Percentiles rank a stretch among this genome's conserved stretches.
These are phyloP conservation scores for Platorchestia sp. DNA, from an alignment of 1,140 invertebrate genomes.

Conservation along the genomic window DNA sequence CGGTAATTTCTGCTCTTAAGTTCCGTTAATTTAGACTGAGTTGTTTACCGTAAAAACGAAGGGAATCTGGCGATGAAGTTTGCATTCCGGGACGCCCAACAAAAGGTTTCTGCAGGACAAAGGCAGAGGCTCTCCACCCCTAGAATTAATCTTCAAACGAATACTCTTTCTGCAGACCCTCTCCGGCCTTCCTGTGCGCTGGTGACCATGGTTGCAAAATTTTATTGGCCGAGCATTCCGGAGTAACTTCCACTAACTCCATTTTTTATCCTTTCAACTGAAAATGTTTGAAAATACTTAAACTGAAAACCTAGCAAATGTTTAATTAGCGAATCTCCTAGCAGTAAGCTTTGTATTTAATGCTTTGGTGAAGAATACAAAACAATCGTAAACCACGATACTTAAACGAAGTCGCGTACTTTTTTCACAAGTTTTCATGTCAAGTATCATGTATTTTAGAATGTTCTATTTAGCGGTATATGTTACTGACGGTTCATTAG, in stretches of 20 bases:
- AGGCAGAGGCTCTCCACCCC: background rate
- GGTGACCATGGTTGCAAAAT: background rate
- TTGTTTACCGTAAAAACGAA: background rate
- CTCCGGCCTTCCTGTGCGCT: too few species aligned
- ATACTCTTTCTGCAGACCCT: background rate
- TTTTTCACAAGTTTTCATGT: too few species aligned
- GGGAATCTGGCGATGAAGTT: background rate
- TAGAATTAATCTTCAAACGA: background rate
- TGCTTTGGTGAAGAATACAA: background rate
- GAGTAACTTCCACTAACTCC: background rate
- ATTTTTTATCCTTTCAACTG: background rate
- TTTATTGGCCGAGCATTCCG: background rate
- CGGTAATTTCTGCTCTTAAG: background rate
- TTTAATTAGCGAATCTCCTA: background rate
- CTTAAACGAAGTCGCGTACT: too few species aligned
- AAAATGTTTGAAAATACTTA: background rate
- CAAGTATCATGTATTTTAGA: background rate
- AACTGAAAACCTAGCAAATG: background rate
- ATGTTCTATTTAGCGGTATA: background rate
- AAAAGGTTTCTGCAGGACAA: background rate
- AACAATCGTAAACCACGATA: background rate
- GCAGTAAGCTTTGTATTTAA: background rate
- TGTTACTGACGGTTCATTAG: background rate
- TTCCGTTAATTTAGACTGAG: background rate
- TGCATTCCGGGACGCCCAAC: background rate